Evolutionary conservation across 2,797 vertebrate genomes (phyloP).

Genomic region (Harpagifer antarcticus): DNA sequence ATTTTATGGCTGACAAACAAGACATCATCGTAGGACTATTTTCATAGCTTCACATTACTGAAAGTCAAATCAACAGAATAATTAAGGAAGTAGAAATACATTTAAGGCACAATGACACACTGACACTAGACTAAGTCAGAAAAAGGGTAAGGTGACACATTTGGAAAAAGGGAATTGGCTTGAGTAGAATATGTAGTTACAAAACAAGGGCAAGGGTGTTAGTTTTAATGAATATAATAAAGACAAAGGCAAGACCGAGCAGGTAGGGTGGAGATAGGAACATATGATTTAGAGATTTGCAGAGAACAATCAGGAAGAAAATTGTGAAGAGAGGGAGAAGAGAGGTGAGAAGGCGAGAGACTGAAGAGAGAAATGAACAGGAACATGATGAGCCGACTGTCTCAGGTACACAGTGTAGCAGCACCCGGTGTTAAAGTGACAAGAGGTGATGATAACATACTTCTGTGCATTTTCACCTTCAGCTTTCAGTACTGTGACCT

Average conservation of each 20-base stretch:
- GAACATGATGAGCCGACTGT: constrained; percentile 9
- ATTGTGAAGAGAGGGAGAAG: constrained; percentile 6
- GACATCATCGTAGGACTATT: not conserved
- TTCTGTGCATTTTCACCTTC: constrained; percentile 13
- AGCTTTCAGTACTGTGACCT: not conserved
- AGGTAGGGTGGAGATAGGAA: not conserved
- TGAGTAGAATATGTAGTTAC: not conserved
- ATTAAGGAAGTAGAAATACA: not conserved
- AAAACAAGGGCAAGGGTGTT: not conserved
- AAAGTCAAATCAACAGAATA: not conserved
- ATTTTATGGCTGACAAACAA: not conserved
- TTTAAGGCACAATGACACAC: not conserved
- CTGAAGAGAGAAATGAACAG: constrained; percentile 4
- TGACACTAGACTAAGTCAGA: not conserved
- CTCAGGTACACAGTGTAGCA: no score
- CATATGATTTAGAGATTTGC: not conserved
- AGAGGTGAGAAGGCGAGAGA: constrained; percentile 52
- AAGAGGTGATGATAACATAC: not conserved
- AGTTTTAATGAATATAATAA: not conserved
- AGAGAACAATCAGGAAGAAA: not conserved
- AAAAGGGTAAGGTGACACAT: fast-evolving
- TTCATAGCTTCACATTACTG: not conserved
- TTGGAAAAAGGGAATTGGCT: not conserved
- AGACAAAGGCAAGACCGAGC: not conserved
- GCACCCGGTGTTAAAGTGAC: not conserved